These are phyloP conservation scores for Coracopsis vasa DNA, from an alignment of 2,113 vertebrate genomes.

Conservation along the genomic window DNA sequence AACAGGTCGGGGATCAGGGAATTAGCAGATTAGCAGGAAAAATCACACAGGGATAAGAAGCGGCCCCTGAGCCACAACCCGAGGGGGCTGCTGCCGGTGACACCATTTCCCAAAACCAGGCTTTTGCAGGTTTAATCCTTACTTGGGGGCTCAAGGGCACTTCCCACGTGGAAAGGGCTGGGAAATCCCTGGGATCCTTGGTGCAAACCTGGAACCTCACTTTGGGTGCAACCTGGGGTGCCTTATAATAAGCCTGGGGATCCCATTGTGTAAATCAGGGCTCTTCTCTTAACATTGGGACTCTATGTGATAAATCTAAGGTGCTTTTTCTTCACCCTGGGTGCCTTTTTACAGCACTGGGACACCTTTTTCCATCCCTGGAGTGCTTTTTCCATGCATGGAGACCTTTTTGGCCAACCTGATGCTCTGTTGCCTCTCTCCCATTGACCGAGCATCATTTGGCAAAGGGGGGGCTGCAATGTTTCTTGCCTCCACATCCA, in stretches of 20 bases:
- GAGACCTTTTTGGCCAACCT: background rate
- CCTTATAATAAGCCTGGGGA: too few relatives aligned
- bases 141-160: background rate
- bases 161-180: rapidly evolving
- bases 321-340: background rate
- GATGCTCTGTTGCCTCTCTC: background rate
- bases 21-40: background rate
- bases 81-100: background rate
- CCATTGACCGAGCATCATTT: rapidly evolving
- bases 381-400: rapidly evolving
- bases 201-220: rapidly evolving
- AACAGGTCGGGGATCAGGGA: rapidly evolving
- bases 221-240: rapidly evolving
- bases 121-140: background rate
- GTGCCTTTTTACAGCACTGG: background rate
- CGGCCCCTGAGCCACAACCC: rapidly evolving
- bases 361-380: background rate
- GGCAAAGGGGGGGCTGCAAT: background rate
- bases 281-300: background rate
- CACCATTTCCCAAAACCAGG: conserved; percentile 11
- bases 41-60: background rate
- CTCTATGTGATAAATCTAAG: rapidly evolving
- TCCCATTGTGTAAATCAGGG: rapidly evolving
- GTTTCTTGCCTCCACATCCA: background rate
- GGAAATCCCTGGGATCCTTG: background rate